A percentile compares a stretch with the other conserved stretches of the same genome.
Evolutionary conservation across 2,888 invertebrate species (phyloP).

Genomic region (Tipula lateralis): DNA sequence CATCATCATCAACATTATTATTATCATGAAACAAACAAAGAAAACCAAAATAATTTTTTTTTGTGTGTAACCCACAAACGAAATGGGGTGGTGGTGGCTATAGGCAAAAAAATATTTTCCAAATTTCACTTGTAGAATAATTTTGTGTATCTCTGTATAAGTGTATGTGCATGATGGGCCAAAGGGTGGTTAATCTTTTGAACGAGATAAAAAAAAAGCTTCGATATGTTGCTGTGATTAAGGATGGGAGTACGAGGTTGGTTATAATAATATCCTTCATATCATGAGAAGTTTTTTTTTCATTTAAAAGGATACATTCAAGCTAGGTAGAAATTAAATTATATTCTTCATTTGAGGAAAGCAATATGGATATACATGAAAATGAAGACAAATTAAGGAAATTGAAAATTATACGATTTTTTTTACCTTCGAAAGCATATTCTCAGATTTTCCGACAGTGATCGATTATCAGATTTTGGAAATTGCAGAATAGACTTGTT

Average conservation of each 20-base stretch:
- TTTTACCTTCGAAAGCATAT: neutral
- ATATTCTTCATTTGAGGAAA: neutral
- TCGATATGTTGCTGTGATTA: neutral
- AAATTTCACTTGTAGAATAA: neutral
- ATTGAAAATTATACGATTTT: neutral
- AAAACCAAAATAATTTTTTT: neutral
- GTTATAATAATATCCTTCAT: neutral
- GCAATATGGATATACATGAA: neutral
- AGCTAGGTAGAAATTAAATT: slow-evolving; percentile 15
- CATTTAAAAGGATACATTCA: neutral
- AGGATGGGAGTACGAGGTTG: neutral
- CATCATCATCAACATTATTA: neutral
- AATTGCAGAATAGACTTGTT: neutral
- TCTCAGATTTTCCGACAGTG: neutral
- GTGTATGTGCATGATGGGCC: neutral
- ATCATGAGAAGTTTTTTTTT: neutral
- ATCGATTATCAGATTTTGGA: neutral
- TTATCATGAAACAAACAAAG: neutral
- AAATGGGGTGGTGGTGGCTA: neutral
- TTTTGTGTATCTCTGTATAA: neutral
- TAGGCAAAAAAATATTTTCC: neutral
- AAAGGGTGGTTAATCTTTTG: neutral
- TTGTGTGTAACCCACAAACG: neutral
- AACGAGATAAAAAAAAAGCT: neutral
- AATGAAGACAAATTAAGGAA: slow-evolving; percentile 1